Evolutionary conservation across 2,888 invertebrate species (phyloP), one percentile per base, ranked within the genome.

Genomic region (Stenolophus ochropezus): DNA sequence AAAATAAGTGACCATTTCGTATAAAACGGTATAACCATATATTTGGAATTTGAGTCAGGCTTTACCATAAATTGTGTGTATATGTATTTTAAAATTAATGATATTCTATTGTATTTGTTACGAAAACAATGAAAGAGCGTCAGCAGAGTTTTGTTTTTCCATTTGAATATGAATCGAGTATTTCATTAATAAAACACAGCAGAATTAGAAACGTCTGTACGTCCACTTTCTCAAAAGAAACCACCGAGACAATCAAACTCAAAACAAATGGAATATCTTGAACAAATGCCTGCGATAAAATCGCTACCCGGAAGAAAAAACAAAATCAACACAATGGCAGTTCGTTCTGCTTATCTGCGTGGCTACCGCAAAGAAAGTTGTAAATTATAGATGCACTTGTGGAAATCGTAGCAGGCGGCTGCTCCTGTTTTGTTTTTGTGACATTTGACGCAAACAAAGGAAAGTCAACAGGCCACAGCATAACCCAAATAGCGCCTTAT

Each of bases 311-410:
- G 61, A 61, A 61, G 61, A 61, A 25, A 61, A 61, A 61, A 27
- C 61, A 61, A 69, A 69, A 69, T 69, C 65, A 69, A 69, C 27
- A 69, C 65, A 69, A 69, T 69, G 25, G 61, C 61, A 69, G 33
- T 6, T 27, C 27, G 33, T 16, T 65, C 27, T 65, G 25, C 61
- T 25, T 65, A 65, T 65, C 61, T 65, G 16, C 61, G 18, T 42
- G n/a, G 33, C 65, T 69, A 27, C 65, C 33, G 65, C 33, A 69
- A 69, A 69, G 65, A 69, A 69, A 69, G 65, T 69, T 69, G 5
- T 69, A 69, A 33, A 69, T 69, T 69, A 69, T 69, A 69, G 65
- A 69, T 69, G 65, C 65, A 69, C 33, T 69, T 69, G 65, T 69
- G 27, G 16, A 69, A 33, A 61, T 61, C 61, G 23, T 61, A 58